These are phyloP conservation scores for Dromococcyx pavoninus DNA, from an alignment of 2,797 vertebrate genomes.

Conservation along the genomic window DNA sequence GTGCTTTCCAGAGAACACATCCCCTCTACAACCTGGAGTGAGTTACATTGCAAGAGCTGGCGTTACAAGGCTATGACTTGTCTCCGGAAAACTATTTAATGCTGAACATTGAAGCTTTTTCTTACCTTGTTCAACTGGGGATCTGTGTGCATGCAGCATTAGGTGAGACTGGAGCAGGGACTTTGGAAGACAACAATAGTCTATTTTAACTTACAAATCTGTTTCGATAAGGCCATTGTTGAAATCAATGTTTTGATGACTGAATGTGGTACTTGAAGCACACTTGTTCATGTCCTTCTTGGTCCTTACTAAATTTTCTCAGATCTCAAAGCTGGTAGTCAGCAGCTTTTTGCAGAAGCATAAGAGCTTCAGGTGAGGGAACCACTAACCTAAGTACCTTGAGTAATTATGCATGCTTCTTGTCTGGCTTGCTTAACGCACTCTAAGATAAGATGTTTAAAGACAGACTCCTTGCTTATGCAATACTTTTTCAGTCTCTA, in stretches of 20 bases:
- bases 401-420: conserved; percentile 24
- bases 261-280: background rate
- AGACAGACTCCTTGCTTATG: background rate
- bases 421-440: background rate
- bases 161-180: background rate
- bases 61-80: background rate
- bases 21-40: background rate
- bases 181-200: background rate
- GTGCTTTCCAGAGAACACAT: background rate
- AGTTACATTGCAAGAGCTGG: background rate
- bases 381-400: background rate
- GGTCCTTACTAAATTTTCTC: background rate
- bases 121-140: background rate
- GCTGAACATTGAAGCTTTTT: background rate
- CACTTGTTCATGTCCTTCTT: background rate
- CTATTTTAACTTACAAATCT: background rate
- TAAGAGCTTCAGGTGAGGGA: background rate
- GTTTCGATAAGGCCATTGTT: background rate
- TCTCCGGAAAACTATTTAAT: background rate
- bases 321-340: background rate
- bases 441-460: background rate
- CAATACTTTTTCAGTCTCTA: background rate
- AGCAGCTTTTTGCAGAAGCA: background rate
- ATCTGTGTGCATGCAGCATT: background rate
- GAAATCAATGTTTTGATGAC: background rate